Evolutionary conservation across 2,888 invertebrate genomes (phyloP).

Genomic region (Abrostola tripartita): DNA sequence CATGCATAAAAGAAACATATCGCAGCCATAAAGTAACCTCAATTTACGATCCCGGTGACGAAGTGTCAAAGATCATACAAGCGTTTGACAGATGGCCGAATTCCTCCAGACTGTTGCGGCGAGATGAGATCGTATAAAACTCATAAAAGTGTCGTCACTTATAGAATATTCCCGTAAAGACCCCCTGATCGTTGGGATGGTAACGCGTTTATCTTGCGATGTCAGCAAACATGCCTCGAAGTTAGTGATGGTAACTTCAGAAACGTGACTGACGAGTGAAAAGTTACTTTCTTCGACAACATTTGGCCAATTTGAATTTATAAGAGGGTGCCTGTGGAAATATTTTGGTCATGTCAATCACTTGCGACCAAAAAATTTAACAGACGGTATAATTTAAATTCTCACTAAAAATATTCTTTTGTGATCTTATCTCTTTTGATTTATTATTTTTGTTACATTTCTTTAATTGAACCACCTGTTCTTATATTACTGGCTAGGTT

Average conservation of each 20-base stretch:
- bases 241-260: slow-evolving; percentile 5
- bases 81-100: slow-evolving; percentile 34
- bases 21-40: slow-evolving; percentile 1
- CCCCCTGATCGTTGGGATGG: slow-evolving; percentile 50
- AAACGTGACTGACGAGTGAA: slow-evolving; percentile 26
- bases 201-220: slow-evolving; percentile 64
- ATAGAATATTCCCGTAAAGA: slow-evolving; percentile 32
- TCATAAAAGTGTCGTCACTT: slow-evolving; percentile 59
- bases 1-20: not conserved
- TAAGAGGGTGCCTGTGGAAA: not conserved
- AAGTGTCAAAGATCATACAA: slow-evolving; percentile 18
- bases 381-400: too few species aligned
- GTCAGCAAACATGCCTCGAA: slow-evolving; percentile 47
- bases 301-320: slow-evolving; percentile 22
- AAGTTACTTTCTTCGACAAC: slow-evolving; percentile 14
- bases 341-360: not conserved
- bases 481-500: too few species aligned
- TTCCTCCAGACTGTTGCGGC: slow-evolving; percentile 17
- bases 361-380: too few species aligned
- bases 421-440: too few species aligned
- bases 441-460: too few species aligned
- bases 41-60: slow-evolving; percentile 6
- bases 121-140: slow-evolving; percentile 55
- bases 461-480: too few species aligned
- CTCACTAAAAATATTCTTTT: too few species aligned